Base-by-base conservation (phyloP, 1,140 invertebrate species). In the Lasioglossum baleicum region DNA sequence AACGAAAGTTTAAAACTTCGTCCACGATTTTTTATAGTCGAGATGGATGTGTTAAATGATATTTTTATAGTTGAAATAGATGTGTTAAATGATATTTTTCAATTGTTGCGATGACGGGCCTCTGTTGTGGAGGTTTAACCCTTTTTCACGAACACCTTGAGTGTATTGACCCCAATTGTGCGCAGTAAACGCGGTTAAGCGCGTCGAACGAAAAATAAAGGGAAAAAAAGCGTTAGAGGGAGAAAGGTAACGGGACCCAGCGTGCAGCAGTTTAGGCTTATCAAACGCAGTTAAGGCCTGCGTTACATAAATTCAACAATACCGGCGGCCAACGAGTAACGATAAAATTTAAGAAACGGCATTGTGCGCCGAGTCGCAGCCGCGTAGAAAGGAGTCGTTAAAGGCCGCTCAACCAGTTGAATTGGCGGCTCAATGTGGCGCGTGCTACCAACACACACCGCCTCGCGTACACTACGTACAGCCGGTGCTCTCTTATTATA, bases 401-500 rank as follows among this genome's bases (percentile, higher is more conserved):
- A 86, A 86, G 81, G 81, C 77, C 73, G 75, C 81, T 86, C 85
- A 83, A 86, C 81, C 81, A 80, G 79, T 73, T 86, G 83, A 88
- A 86, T 88, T 82, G 87, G 68, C 79, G 72, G 80, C 82, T 83
- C 80, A 83, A 88, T 78, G 83, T 90, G 88, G 88, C 88, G 88
- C 88, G 88, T 90, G 88, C 88, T 90, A 78, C 78, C 84, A 85
- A 88, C 84, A 87, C 85, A 87, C 75, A 60, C 80, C 81, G 75
- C 53, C 66, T 82, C 82, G 81, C 79, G 81, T 83, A 88, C 71
- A 65, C 75, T 80, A 69, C 75, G 80, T 67, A 79, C 69, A 73
- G 35, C 80, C 83, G 73, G 73, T 85, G 66, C 83, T 81, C 88
- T 89, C 82, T 90, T 90, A 89, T 90, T 90, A 89, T 89, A 90